A percentile compares a stretch with the other conserved stretches of the same genome.
These are phyloP conservation scores for Saccostrea glomerata DNA, from an alignment of 1,140 invertebrate genomes.

Conservation along the genomic window DNA sequence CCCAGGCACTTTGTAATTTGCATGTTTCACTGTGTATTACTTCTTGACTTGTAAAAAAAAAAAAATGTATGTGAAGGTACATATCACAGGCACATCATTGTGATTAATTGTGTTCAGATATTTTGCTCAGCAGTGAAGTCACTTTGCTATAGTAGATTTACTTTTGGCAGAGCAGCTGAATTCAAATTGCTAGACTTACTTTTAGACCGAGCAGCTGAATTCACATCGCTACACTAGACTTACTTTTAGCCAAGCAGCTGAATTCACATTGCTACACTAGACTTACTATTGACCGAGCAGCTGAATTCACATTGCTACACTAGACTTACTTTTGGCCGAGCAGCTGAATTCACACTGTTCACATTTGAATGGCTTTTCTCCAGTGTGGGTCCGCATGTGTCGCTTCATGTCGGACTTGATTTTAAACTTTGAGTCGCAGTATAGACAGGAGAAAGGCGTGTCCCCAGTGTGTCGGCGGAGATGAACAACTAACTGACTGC, in stretches of 20 bases:
- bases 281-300: conserved; percentile 70
- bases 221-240: not conserved
- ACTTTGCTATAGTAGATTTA: conserved; percentile 37
- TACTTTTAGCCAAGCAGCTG: too few relatives aligned
- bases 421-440: conserved; percentile 82
- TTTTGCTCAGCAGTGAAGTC: too few relatives aligned
- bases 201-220: too few relatives aligned
- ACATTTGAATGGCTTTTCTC: conserved; percentile 90
- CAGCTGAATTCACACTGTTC: conserved; percentile 80
- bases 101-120: too few relatives aligned
- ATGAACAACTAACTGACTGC: conserved; percentile 82
- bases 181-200: conserved; percentile 64
- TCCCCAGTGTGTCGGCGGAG: conserved; percentile 84
- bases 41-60: too few relatives aligned
- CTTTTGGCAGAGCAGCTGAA: conserved; percentile 73
- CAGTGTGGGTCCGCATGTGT: conserved; percentile 89
- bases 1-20: too few relatives aligned
- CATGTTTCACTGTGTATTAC: too few relatives aligned
- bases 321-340: conserved; percentile 70
- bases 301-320: conserved; percentile 53
- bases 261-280: too few relatives aligned
- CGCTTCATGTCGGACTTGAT: conserved; percentile 84
- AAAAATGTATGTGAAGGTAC: too few relatives aligned
- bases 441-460: conserved; percentile 84
- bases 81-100: too few relatives aligned